Evolutionary conservation across 2,797 vertebrate genomes (phyloP).

Genomic region (Urophycis tenuis): DNA sequence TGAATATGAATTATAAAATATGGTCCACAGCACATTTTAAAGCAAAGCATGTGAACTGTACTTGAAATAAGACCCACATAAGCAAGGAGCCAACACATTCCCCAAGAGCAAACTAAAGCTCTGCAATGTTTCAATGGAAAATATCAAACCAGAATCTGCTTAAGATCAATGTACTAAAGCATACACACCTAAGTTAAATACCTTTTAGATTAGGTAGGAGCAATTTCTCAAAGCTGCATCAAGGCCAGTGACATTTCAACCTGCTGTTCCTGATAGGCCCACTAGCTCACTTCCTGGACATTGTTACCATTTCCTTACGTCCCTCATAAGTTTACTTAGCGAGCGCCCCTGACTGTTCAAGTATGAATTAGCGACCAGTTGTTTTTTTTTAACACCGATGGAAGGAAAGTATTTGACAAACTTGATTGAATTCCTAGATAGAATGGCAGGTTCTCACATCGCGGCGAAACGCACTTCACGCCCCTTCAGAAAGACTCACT

Average conservation of each 20-base stretch:
- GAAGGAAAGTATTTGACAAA: conserved; percentile 38
- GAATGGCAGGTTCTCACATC: conserved; percentile 55
- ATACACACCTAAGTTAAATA: conserved; percentile 25
- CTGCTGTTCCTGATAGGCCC: conserved; percentile 45
- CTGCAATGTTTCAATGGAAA: conserved; percentile 13
- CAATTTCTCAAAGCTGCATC: conserved; percentile 42
- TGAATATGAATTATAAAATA: conserved; percentile 32
- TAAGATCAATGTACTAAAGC: conserved; percentile 36
- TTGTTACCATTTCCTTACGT: conserved; percentile 64
- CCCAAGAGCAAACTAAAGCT: conserved; percentile 20
- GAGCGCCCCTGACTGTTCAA: conserved; percentile 37
- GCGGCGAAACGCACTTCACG: conserved; percentile 31
- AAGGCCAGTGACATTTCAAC: conserved; percentile 36
- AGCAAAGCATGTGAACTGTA: neutral
- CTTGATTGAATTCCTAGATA: conserved; percentile 44
- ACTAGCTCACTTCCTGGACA: conserved; percentile 65
- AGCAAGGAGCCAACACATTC: conserved; percentile 29
- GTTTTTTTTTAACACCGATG: conserved; percentile 32
- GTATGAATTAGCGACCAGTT: conserved; percentile 37
- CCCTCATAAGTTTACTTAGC: conserved; percentile 38
- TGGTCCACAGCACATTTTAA: conserved; percentile 24
- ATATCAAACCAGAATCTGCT: conserved; percentile 8
- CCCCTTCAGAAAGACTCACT: conserved; percentile 23
- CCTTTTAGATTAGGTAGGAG: conserved; percentile 15
- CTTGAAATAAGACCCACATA: conserved; percentile 6